phyloP scores from a whole-genome alignment of 2,888 invertebrate species.

The Diarsia rubi region DNA sequence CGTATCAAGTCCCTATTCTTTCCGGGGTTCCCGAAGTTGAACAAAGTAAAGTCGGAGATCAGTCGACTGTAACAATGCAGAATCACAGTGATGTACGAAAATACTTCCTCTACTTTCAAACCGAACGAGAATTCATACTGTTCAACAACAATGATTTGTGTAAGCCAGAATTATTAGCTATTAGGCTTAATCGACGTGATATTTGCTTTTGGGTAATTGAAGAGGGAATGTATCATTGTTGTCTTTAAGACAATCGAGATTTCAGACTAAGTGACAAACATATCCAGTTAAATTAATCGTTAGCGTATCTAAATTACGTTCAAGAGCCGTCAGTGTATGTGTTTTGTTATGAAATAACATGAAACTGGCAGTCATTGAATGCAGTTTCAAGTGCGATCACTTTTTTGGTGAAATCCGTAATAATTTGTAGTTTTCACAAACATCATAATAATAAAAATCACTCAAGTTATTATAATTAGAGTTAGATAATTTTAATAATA shows the following conservation, averaged over 20 bases:
- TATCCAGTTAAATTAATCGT: background rate
- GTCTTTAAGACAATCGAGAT: background rate
- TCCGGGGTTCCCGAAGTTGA: slow-evolving; percentile 53
- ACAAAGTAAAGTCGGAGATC: slow-evolving; percentile 64
- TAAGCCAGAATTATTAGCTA: slow-evolving; percentile 50
- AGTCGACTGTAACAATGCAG: slow-evolving; percentile 64
- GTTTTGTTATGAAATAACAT: background rate
- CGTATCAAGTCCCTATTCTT: slow-evolving; percentile 41
- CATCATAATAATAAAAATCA: background rate
- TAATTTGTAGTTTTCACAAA: background rate
- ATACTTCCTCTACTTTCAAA: slow-evolving; percentile 39
- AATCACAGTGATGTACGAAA: slow-evolving; percentile 66
- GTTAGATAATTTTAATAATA: background rate
- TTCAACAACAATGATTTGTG: slow-evolving; percentile 55
- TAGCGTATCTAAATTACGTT: background rate
- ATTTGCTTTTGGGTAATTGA: slow-evolving; percentile 11
- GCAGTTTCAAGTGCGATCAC: background rate
- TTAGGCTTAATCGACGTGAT: slow-evolving; percentile 29
- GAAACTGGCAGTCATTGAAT: no score
- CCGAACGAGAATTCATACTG: slow-evolving; percentile 38
- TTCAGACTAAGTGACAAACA: background rate
- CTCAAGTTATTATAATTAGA: background rate
- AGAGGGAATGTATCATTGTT: slow-evolving; percentile 5
- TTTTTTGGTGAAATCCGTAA: background rate
- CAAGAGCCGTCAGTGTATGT: background rate